These are phyloP conservation scores for Chionoecetes opilio DNA, from an alignment of 1,140 invertebrate species.

Conservation along the genomic window DNA sequence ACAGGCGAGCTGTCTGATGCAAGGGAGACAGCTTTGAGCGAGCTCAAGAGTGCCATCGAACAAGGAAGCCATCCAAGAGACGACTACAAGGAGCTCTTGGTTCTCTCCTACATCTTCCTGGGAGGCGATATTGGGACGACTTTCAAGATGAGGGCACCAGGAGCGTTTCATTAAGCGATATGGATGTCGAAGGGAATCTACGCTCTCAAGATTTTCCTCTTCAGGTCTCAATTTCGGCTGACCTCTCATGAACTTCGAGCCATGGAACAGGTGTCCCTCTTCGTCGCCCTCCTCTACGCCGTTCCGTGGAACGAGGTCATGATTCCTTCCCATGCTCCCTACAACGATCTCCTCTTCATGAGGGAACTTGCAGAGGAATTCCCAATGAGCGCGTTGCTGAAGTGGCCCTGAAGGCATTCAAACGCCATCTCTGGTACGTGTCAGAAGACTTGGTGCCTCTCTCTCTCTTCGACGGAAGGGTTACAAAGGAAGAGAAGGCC, in stretches of 20 bases:
- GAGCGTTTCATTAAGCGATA: not conserved
- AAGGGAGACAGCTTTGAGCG: not conserved
- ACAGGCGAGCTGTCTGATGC: not conserved
- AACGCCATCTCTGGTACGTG: not conserved
- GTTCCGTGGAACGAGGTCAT: not conserved
- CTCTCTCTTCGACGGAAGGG: too few relatives aligned
- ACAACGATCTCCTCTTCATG: not conserved
- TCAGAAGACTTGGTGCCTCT: not conserved
- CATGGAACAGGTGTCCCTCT: not conserved
- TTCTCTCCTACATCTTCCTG: too few relatives aligned
- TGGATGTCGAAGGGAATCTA: constrained; percentile 41
- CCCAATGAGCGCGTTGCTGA: not conserved
- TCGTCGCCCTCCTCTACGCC: not conserved
- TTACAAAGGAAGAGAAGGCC: too few relatives aligned
- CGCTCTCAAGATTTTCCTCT: constrained; percentile 6
- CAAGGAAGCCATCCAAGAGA: too few relatives aligned
- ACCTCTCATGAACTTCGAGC: constrained; percentile 6
- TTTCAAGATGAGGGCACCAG: too few relatives aligned
- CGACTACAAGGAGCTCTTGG: too few relatives aligned
- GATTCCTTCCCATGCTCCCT: not conserved
- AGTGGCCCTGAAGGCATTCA: not conserved
- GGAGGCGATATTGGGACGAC: too few relatives aligned
- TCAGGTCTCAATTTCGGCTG: not conserved
- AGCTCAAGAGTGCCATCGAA: not conserved
- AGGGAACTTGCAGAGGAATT: constrained; percentile 6